Evolutionary conservation across 1,140 invertebrate species (phyloP).

Genomic region (Polypedilum vanderplanki): DNA sequence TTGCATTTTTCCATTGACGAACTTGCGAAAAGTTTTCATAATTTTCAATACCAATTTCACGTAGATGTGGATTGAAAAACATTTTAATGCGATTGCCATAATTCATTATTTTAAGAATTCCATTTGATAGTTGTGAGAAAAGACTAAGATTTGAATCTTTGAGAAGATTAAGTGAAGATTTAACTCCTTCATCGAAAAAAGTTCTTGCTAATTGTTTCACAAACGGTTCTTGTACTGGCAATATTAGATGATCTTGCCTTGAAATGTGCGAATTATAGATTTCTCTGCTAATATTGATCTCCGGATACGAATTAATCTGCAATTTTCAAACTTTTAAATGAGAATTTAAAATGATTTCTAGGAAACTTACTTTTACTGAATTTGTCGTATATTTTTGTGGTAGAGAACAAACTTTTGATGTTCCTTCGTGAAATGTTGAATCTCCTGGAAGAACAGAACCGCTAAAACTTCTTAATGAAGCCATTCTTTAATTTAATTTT

Average conservation of each 20-base stretch:
- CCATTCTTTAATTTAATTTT: background rate
- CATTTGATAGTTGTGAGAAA: slow-evolving; percentile 39
- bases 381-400: background rate
- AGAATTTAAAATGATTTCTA: background rate
- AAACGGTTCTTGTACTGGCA: slow-evolving; percentile 45
- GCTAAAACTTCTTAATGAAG: background rate
- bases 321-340: background rate
- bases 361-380: background rate
- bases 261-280: slow-evolving; percentile 31
- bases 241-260: slow-evolving; percentile 36
- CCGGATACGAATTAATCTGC: slow-evolving; percentile 34
- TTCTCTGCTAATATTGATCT: slow-evolving; percentile 34
- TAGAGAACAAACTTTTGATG: background rate
- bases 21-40: slow-evolving; percentile 45
- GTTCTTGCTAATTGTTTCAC: slow-evolving; percentile 46
- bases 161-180: slow-evolving; percentile 49
- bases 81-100: slow-evolving; percentile 37
- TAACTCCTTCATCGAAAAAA: slow-evolving; percentile 51
- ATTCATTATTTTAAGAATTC: slow-evolving; percentile 38
- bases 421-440: background rate
- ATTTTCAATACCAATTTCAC: slow-evolving; percentile 39
- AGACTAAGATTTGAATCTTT: slow-evolving; percentile 42
- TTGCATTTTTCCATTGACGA: slow-evolving; percentile 50
- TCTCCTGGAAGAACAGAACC: background rate
- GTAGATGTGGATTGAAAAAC: slow-evolving; percentile 43